Evolutionary conservation across 2,797 vertebrate species (phyloP).

Genomic region (Phrynocephalus guinanensis): DNA sequence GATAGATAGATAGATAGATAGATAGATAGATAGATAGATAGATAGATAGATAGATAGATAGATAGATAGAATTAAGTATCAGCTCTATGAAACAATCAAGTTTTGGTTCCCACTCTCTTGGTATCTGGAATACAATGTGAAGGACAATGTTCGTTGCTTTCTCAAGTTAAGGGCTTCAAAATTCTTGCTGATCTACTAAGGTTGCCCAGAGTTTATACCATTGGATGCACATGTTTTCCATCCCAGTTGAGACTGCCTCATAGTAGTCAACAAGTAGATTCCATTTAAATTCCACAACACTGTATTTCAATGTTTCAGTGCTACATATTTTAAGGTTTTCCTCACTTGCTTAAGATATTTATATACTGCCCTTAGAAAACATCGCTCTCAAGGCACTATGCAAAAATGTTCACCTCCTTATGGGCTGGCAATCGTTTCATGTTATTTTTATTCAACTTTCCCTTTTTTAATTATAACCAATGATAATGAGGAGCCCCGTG

Average conservation of each 20-base stretch:
- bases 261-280: neutral
- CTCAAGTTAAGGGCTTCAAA: neutral
- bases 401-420: neutral
- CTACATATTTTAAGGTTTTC: neutral
- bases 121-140: neutral
- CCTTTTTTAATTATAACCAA: neutral
- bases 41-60: no score
- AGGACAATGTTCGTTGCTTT: neutral
- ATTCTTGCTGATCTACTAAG: neutral
- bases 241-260: neutral
- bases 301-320: neutral
- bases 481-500: neutral
- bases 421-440: neutral
- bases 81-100: neutral
- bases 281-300: neutral
- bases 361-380: neutral
- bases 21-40: no score
- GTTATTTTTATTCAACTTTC: neutral
- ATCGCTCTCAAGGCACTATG: neutral
- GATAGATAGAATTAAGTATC: no score
- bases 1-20: no score
- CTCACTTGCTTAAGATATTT: neutral
- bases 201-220: neutral
- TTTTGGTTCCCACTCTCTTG: neutral
- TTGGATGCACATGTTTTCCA: neutral